Percentiles rank a stretch among this genome's conserved stretches.
Conservation (phyloP, 1,140 invertebrate genomes). For the Pantala flavescens region DNA sequence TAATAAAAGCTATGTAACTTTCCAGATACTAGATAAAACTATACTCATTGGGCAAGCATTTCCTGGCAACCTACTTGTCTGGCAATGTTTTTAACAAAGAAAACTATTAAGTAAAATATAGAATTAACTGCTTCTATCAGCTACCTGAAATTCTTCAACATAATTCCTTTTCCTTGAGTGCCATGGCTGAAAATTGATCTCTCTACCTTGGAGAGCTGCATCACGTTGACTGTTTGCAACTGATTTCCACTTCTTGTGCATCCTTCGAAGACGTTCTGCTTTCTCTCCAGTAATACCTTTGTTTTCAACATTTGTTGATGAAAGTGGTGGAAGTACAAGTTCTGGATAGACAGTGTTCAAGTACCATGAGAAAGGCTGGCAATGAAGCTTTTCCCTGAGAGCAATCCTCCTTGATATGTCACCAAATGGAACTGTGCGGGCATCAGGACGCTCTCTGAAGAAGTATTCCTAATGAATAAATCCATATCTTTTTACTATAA, state of each 20-base stretch:
- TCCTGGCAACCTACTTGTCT: too few species aligned
- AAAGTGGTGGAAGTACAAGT: slow-evolving; percentile 53
- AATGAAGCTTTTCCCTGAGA: slow-evolving; percentile 60
- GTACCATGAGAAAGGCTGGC: slow-evolving; percentile 90
- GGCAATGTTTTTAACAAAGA: too few species aligned
- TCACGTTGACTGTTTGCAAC: background rate
- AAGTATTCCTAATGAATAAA: slow-evolving; percentile 55
- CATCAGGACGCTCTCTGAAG: slow-evolving; percentile 54
- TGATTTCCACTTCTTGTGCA: background rate
- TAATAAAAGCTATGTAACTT: too few species aligned
- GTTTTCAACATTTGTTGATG: slow-evolving; percentile 18
- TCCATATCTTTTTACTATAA: too few species aligned
- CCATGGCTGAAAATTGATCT: slow-evolving; percentile 64
- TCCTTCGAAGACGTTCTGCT: slow-evolving; percentile 41
- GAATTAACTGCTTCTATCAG: too few species aligned
- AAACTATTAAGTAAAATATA: too few species aligned
- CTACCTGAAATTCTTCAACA: slow-evolving; percentile 47
- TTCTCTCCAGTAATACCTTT: slow-evolving; percentile 43
- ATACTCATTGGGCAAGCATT: too few species aligned
- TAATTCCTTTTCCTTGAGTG: slow-evolving; percentile 68
- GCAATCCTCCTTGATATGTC: slow-evolving; percentile 64
- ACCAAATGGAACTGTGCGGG: slow-evolving; percentile 55
- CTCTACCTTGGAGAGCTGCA: slow-evolving; percentile 11
- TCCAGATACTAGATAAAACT: too few species aligned
- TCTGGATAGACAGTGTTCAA: slow-evolving; percentile 85